Base-by-base conservation (phyloP, 2,797 vertebrate genomes). In the Adelosebastes latens region DNA sequence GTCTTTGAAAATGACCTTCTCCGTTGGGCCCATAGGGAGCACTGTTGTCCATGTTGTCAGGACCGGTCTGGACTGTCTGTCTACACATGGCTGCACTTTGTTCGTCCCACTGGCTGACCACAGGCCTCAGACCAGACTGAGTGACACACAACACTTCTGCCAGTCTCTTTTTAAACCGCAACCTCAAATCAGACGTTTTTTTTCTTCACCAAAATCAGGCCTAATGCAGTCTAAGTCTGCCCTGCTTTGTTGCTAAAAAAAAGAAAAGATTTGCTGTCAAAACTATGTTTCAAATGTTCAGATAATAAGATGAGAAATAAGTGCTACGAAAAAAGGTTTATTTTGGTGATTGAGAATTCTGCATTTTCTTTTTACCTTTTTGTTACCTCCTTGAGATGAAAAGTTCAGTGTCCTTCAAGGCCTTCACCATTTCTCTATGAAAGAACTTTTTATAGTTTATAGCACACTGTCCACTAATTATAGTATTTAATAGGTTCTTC, bases 41-140 rank as follows among this genome's bases (percentile, higher is more conserved):
- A 88, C 85, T 94, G 94, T 94, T 94, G 93, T 83, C 90, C 82
- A 71, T 72, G 83, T 91, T 92, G 89, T 94, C 79, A 85, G 60
- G 36, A 16, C 32, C 24, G 7, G 27, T 32, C 76, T 72, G 63
- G 55, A 77, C 79, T 22, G 74, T 82, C 24, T 42, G 39, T 53
- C 62, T 27, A 10, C 82, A 82, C 75, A 82, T 56, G 75, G 80
- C 85, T 91, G 87, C 49, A 20, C 88, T 84, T 60, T 72, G 75
- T 68, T 49, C 22, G 42, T 86, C 88, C 59, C 60, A 16, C 55
- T 36, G 82, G 66, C 85, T 74, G 84, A 91, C 91, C 91, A 68
- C 90, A 89, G 79, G 77, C 84, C 85, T 86, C 84, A 85, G 77
- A 73, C 66, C 86, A 89, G 87, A 81, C 88, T 68, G 79, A 81